Evolutionary conservation across 2,888 invertebrate species (phyloP), one percentile per base, ranked within the genome.

Genomic region (Mythimna lalbum): DNA sequence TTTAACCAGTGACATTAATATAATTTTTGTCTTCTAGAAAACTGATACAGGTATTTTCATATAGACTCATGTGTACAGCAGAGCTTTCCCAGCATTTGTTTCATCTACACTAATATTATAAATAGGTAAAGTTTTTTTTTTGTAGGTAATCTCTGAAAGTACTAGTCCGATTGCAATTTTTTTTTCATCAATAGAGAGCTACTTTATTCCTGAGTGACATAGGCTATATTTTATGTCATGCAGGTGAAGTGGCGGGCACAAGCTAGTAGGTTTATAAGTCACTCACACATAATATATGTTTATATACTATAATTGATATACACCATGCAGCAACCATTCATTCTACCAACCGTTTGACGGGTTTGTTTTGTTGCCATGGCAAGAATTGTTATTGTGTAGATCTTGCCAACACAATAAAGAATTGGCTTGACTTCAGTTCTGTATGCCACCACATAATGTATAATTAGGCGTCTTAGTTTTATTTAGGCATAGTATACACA

Each of bases 331-430:
- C 19, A 19, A 47, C 21, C 17, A 14, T n/a, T 12, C 17, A 14
- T n/a, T 12, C 6, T 21, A 71, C 23, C n/a, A 52, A 17, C 9
- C 1, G 1, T 0, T 12, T 12, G 5, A 33, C 12, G 17, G 7
- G 23, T n/a, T 17, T 17, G 43, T 33, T 6, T 53, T 43, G 52
- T 62, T 52, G 23, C 63, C 10, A 53, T 47, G 6, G 3, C 19
- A 36, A 21, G 1, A 21, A 27, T n/a, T 73, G 43, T 43, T 59
- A 33, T 47, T 70, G 27, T 47, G 1, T 36, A 17, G 23, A 21
- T 19, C 14, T 68, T 69, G 3, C 12, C 10, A 72, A 43, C 61
- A 73, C 19, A 43, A 60, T n/a, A 12, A 19, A 68, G 47, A 62
- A 60, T 43, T 60, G 39, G 9, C 12, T 52, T 12, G 14, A 49